These are phyloP conservation scores for Nemapogon koenigi DNA, from an alignment of 2,888 invertebrate species.

Conservation along the genomic window DNA sequence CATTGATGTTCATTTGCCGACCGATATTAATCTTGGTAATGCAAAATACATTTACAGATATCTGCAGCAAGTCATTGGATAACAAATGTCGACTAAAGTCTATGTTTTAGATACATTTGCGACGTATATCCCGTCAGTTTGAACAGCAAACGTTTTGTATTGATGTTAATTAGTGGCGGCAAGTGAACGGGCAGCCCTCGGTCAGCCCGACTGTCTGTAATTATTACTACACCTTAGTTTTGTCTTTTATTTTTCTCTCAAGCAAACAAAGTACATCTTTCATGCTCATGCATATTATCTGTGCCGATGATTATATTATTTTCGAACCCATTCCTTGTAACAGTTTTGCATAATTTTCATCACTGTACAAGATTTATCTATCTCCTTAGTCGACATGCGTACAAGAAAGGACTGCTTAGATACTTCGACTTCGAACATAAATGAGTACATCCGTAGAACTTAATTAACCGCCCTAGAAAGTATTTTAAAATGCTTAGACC, in stretches of 20 bases:
- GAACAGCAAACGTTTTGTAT: conserved; percentile 26
- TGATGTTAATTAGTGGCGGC: conserved; percentile 41
- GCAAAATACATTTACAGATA: conserved; percentile 4
- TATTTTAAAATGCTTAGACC: too few species aligned
- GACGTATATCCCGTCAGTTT: conserved; percentile 31
- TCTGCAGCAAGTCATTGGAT: conserved; percentile 2
- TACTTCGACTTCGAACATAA: too few species aligned
- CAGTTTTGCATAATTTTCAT: too few species aligned
- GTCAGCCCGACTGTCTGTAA: conserved; percentile 18
- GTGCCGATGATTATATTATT: neutral
- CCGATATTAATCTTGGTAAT: neutral
- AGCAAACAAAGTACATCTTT: too few species aligned
- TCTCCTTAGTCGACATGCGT: too few species aligned
- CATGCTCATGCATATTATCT: neutral
- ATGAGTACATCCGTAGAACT: too few species aligned
- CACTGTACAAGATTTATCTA: too few species aligned
- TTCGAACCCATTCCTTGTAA: too few species aligned
- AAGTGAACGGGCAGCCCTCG: conserved; percentile 18
- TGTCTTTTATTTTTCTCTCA: neutral
- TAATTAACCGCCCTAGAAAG: too few species aligned
- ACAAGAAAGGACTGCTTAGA: too few species aligned
- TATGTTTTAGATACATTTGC: conserved; percentile 31
- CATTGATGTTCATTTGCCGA: too few species aligned
- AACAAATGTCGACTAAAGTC: conserved; percentile 12
- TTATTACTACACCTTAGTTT: neutral